Base-by-base conservation (phyloP, 2,888 invertebrate species). In the Orthosia gothica region DNA sequence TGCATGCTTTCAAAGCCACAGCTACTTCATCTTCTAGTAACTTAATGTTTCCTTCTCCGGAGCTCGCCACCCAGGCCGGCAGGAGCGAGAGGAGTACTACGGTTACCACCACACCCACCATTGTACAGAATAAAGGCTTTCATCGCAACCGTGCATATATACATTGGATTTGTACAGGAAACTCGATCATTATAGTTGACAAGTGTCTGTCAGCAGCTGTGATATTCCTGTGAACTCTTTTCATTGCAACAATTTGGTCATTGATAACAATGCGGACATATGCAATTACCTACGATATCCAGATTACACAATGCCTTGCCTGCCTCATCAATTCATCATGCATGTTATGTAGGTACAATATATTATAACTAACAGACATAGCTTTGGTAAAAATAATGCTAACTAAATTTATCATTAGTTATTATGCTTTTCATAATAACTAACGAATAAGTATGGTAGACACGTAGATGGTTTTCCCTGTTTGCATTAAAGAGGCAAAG, bases 21-120 rank as follows among this genome's bases (percentile, higher is more conserved):
- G 92, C 91, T 26, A 96, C 90, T 83, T 96, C 96, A 70, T 95
- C 93, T 88, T 95, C 93, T 23, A 96, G 83, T n/a, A 97, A 82
- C 50, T 92, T 92, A 54, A 96, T 94, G 83, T 96, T 96, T 2
- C 95, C 95, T 54, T 95, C 94, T 7, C 94, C 93, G 2, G 93
- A 84, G 77, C 93, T 91, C 54, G 85, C 81, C 3, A 91, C 89
- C 49, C 93, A 77, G 32, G 84, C 86, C 5, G 94, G 92, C n/a
- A 94, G 72, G 12, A 93, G 65, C 5, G 90, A 68, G 11, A 93
- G 76, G 3, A 94, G 76, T 58, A 92, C 23, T 58, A 91, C 72
- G 3, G 93, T 76, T 59, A 92, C 26, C 59, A 91, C 70, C 20
- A 86, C 75, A 54, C 75, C 80, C 69, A 89, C 71, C 95, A 95